phyloP scores from a whole-genome alignment of 92 coral and sea anemone genomes.

The Siderastrea radians region DNA sequence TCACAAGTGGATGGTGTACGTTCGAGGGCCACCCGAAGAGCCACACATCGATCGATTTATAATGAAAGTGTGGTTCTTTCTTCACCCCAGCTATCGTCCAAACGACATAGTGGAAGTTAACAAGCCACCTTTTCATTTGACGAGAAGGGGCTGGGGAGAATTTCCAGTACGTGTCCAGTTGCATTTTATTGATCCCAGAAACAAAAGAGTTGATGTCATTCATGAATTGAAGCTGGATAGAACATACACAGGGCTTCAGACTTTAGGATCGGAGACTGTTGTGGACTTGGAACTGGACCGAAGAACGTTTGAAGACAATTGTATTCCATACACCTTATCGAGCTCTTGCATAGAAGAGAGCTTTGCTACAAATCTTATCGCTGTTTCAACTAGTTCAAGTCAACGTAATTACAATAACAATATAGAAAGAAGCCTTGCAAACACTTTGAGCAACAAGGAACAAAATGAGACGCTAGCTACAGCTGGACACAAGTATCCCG shows the following conservation, averaged over 20 bases:
- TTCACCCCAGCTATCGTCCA: conserved; percentile 99
- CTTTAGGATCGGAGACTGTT: conserved; percentile 97
- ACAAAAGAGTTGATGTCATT: conserved; percentile 94
- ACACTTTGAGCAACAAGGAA: neutral
- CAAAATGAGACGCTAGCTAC: conserved; percentile 18
- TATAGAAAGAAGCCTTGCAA: neutral
- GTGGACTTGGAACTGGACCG: conserved; percentile 96
- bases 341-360: conserved; percentile 12
- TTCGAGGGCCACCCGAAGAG: conserved; percentile 95
- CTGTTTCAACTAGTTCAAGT: neutral
- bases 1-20: conserved; percentile 99
- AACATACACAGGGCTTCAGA: conserved; percentile 98
- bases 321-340: conserved; percentile 24
- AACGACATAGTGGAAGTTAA: conserved; percentile 97
- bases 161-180: conserved; percentile 97
- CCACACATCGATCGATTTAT: conserved; percentile 78
- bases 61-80: conserved; percentile 97
- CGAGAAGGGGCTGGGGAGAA: conserved; percentile 99
- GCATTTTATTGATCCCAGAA: conserved; percentile 91
- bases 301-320: conserved; percentile 84
- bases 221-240: conserved; percentile 95
- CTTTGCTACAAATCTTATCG: conserved; percentile 7
- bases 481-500: neutral
- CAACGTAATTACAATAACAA: neutral
- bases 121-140: conserved; percentile 95